phyloP scores from a whole-genome alignment of 2,113 vertebrate genomes.

The Tor tambroides region DNA sequence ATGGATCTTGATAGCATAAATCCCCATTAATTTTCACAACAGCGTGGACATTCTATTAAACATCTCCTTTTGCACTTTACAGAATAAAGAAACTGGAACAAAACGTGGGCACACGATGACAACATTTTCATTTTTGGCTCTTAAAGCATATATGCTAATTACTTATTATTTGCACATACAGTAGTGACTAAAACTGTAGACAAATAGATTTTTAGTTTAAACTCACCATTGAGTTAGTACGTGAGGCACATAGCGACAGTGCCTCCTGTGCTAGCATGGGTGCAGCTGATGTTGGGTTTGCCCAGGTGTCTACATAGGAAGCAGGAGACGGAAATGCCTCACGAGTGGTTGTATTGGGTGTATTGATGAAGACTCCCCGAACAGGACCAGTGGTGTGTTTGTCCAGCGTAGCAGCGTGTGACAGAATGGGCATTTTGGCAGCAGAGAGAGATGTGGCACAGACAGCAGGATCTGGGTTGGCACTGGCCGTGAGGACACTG shows the following conservation, averaged over 20 bases:
- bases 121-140: no score
- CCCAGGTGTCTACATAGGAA: constrained; percentile 73
- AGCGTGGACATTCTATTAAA: background rate
- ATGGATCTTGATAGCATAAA: background rate
- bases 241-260: background rate
- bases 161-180: no score
- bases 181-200: background rate
- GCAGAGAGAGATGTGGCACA: constrained; percentile 60
- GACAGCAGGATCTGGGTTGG: constrained; percentile 60
- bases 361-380: constrained; percentile 64
- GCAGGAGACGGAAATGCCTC: constrained; percentile 60
- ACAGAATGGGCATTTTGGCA: constrained; percentile 65
- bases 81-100: no score
- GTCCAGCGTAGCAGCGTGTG: constrained; percentile 59
- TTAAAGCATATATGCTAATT: no score
- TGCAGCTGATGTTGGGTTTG: constrained; percentile 67
- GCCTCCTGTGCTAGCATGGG: constrained; percentile 17
- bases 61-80: background rate
- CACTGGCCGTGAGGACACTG: constrained; percentile 49
- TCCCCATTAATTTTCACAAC: background rate
- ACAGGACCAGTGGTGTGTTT: constrained; percentile 57
- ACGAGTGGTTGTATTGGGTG: constrained; percentile 61
- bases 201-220: background rate
- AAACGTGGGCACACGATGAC: no score
- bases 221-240: constrained; percentile 38